Percentiles rank a stretch among this genome's conserved stretches.
Evolutionary conservation across 2,888 invertebrate genomes (phyloP).

Genomic region (Yponomeuta evonymella): DNA sequence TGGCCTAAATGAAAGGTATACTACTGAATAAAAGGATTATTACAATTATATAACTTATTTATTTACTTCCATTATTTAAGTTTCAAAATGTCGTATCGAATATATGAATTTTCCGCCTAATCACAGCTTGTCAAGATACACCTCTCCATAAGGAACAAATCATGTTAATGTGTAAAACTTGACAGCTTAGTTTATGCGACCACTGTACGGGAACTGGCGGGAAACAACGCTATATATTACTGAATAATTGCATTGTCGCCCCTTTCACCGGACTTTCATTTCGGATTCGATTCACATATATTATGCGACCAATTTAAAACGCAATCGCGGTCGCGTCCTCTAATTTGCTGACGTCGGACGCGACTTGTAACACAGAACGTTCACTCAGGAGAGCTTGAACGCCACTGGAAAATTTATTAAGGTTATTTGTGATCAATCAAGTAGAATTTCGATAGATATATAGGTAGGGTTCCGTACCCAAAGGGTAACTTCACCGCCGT

Average conservation of each 20-base stretch:
- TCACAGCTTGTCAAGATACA: not conserved
- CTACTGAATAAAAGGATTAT: too few relatives aligned
- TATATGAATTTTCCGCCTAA: too few relatives aligned
- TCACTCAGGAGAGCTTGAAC: not conserved
- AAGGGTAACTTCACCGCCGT: too few relatives aligned
- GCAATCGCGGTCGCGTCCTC: not conserved
- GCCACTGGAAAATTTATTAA: too few relatives aligned
- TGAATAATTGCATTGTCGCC: not conserved
- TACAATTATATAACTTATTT: too few relatives aligned
- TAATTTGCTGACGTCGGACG: not conserved
- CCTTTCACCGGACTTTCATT: conserved; percentile 12
- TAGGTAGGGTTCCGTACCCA: too few relatives aligned
- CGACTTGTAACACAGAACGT: not conserved
- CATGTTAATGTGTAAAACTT: not conserved
- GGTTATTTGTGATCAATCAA: too few relatives aligned
- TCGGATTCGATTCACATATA: conserved; percentile 20
- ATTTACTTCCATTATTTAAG: too few relatives aligned
- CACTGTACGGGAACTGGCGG: not conserved
- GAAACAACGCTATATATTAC: not conserved
- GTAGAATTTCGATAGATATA: too few relatives aligned
- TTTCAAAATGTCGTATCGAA: too few relatives aligned
- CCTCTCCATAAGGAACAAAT: not conserved
- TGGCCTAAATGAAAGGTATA: too few relatives aligned
- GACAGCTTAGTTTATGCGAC: not conserved
- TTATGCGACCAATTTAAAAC: conserved; percentile 17